Evolutionary conservation across 2,797 vertebrate genomes (phyloP).

Genomic region (Rhinophrynus dorsalis): DNA sequence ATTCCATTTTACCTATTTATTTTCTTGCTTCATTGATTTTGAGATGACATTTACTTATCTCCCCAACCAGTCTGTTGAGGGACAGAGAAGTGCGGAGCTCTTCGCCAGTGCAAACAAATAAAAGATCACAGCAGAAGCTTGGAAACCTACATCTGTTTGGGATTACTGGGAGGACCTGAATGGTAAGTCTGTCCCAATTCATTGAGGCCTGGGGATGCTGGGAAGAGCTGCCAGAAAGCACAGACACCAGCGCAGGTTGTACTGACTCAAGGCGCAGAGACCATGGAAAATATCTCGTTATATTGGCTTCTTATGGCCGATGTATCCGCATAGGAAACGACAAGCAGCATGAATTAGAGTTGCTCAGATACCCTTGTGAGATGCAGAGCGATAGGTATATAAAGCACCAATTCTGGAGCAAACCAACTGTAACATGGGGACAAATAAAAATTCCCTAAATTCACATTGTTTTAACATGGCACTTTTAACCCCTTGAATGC

Average conservation of each 20-base stretch:
- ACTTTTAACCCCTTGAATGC: too few relatives aligned
- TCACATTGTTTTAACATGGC: too few relatives aligned
- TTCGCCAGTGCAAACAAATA: conserved; percentile 17
- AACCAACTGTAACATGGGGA: too few relatives aligned
- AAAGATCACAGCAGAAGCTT: conserved; percentile 14
- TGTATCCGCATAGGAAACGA: too few relatives aligned
- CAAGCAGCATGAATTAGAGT: too few relatives aligned
- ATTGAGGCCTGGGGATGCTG: background rate
- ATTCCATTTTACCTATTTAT: conserved; percentile 17
- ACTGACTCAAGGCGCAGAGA: too few relatives aligned
- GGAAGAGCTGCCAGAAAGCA: background rate
- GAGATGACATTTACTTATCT: conserved; percentile 40
- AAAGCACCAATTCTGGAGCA: too few relatives aligned
- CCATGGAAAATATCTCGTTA: background rate
- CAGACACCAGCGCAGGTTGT: background rate
- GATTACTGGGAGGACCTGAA: conserved; percentile 17
- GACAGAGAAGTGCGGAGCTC: background rate
- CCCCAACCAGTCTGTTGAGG: conserved; percentile 22
- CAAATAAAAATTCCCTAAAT: too few relatives aligned
- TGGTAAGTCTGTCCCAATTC: conserved; percentile 12
- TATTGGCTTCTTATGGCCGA: background rate
- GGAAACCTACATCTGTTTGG: conserved; percentile 16
- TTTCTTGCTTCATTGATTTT: conserved; percentile 22
- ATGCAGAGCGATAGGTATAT: too few relatives aligned
- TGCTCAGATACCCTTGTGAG: too few relatives aligned